Conservation (phyloP, 2,113 vertebrate species). For the Eulemur rufifrons region DNA sequence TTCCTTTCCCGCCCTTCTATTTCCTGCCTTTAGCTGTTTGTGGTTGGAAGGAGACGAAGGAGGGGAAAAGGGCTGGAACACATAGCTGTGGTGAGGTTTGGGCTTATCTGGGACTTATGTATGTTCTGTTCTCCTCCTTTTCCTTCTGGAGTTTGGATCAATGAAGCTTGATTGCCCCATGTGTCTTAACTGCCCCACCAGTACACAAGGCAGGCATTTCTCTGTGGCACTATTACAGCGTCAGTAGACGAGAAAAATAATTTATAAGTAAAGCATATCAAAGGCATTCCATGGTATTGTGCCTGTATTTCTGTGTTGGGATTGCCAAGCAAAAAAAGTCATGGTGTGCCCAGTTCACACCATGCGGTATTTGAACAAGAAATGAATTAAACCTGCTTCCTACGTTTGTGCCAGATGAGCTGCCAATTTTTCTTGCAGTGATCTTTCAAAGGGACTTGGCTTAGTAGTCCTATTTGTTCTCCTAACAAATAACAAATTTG, state of each 20-base stretch:
- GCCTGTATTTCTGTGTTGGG: not conserved
- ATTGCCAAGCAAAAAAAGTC: not conserved
- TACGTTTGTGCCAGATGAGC: not conserved
- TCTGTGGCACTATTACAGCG: not conserved
- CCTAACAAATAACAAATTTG: not conserved
- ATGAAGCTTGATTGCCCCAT: not conserved
- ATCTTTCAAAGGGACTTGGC: slow-evolving; percentile 16
- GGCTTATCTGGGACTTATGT: slow-evolving; percentile 25
- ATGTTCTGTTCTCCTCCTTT: not conserved
- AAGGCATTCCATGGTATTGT: not conserved
- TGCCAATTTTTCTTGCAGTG: not conserved
- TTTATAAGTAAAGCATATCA: not conserved
- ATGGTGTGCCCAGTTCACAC: not conserved
- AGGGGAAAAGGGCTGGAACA: not conserved
- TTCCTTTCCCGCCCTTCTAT: slow-evolving; percentile 44
- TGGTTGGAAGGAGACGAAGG: slow-evolving; percentile 42
- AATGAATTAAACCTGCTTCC: not conserved
- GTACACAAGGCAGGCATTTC: not conserved
- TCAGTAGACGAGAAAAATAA: not conserved
- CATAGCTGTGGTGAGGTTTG: slow-evolving; percentile 35
- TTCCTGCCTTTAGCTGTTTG: slow-evolving; percentile 60
- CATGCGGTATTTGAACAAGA: not conserved
- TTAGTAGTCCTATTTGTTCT: slow-evolving; percentile 14
- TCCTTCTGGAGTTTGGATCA: slow-evolving; percentile 27
- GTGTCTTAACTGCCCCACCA: not conserved